Percentiles rank a stretch among this genome's conserved stretches.
These are phyloP conservation scores for Pyrgus malvae DNA, from an alignment of 2,888 invertebrate species.

Conservation along the genomic window DNA sequence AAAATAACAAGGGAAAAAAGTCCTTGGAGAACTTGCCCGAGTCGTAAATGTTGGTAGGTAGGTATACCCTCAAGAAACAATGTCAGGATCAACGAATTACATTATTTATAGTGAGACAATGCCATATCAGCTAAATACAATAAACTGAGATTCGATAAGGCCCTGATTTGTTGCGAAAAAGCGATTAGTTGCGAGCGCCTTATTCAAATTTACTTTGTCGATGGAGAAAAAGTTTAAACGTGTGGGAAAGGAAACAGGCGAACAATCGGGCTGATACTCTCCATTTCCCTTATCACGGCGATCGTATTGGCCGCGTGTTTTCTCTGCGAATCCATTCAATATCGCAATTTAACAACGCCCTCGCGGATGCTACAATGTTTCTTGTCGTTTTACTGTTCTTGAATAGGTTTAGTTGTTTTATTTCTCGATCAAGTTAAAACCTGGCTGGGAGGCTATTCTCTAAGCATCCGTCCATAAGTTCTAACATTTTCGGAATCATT, in stretches of 20 bases:
- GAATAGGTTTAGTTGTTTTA: not conserved
- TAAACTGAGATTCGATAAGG: slow-evolving; percentile 27
- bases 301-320: slow-evolving; percentile 42
- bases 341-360: slow-evolving; percentile 9
- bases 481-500: too few relatives aligned
- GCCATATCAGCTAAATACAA: not conserved
- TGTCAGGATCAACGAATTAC: not conserved
- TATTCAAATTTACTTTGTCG: slow-evolving; percentile 44
- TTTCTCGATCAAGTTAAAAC: too few relatives aligned
- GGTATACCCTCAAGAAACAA: not conserved
- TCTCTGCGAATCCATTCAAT: slow-evolving; percentile 19
- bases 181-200: slow-evolving; percentile 19
- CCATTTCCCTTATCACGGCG: slow-evolving; percentile 50
- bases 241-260: slow-evolving; percentile 58
- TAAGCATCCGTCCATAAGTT: too few relatives aligned
- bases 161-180: slow-evolving; percentile 39
- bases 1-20: too few relatives aligned
- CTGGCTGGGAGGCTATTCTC: too few relatives aligned
- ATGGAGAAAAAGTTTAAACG: slow-evolving; percentile 37
- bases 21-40: too few relatives aligned
- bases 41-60: too few relatives aligned
- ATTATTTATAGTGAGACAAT: not conserved
- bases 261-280: slow-evolving; percentile 57
- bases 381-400: not conserved
- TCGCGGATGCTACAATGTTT: not conserved